These are phyloP conservation scores for Lasiommata megera DNA, from an alignment of 2,888 invertebrate species.

Conservation along the genomic window DNA sequence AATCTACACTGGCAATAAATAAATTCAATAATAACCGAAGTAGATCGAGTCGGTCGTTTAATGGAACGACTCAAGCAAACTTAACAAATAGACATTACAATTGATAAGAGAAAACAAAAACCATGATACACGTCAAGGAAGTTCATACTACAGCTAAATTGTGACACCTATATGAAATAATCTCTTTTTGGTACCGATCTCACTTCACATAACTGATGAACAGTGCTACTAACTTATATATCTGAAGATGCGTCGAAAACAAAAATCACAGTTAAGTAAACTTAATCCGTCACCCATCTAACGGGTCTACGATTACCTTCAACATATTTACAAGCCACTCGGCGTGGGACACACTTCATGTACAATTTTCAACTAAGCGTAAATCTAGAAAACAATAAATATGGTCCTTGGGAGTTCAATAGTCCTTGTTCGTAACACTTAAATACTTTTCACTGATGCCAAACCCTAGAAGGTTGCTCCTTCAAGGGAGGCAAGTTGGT, in stretches of 20 bases:
- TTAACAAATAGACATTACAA: constrained; percentile 58
- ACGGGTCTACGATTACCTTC: constrained; percentile 44
- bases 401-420: constrained; percentile 53
- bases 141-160: constrained; percentile 58
- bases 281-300: constrained; percentile 49
- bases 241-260: constrained; percentile 62
- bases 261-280: constrained; percentile 72
- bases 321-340: constrained; percentile 70
- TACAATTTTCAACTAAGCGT: constrained; percentile 46
- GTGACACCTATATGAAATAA: constrained; percentile 66
- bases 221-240: constrained; percentile 57
- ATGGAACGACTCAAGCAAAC: constrained; percentile 53
- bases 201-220: constrained; percentile 68
- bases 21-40: constrained; percentile 54
- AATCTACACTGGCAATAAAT: constrained; percentile 67
- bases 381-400: constrained; percentile 70
- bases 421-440: constrained; percentile 51
- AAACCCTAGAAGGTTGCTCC: constrained; percentile 49
- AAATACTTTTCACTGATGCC: constrained; percentile 44
- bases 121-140: constrained; percentile 36
- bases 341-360: constrained; percentile 65
- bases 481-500: constrained; percentile 71
- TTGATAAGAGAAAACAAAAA: constrained; percentile 43
- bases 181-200: constrained; percentile 80
- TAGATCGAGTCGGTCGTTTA: constrained; percentile 40